phyloP scores from a whole-genome alignment of 1,140 invertebrate species.

The Brachystomella parvula region DNA sequence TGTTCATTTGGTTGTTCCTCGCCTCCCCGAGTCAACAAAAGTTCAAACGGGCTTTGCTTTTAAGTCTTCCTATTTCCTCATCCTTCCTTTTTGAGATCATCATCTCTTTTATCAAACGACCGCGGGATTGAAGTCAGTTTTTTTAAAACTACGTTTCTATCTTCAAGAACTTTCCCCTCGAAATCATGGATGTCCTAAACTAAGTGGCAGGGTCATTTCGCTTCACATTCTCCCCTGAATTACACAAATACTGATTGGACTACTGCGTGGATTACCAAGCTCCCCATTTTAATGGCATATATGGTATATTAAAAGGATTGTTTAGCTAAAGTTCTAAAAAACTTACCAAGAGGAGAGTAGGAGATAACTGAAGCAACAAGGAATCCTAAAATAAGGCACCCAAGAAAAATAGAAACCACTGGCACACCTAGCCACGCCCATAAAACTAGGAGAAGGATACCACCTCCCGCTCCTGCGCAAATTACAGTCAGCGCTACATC shows the following conservation, averaged over 20 bases:
- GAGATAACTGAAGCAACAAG: slow-evolving; percentile 51
- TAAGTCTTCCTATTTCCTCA: not conserved
- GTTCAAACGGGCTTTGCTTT: not conserved
- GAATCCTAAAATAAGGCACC: slow-evolving; percentile 50
- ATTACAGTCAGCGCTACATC: slow-evolving; percentile 29
- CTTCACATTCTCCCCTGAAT: too few relatives aligned
- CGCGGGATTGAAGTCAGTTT: too few relatives aligned
- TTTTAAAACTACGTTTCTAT: not conserved
- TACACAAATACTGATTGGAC: too few relatives aligned
- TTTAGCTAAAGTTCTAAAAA: not conserved
- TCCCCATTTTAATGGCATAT: too few relatives aligned
- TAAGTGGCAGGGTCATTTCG: too few relatives aligned
- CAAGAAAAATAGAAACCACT: slow-evolving; percentile 49
- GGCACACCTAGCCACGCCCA: slow-evolving; percentile 54
- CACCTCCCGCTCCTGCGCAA: slow-evolving; percentile 45
- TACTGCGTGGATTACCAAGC: too few relatives aligned
- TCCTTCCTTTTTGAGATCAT: not conserved
- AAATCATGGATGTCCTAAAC: too few relatives aligned
- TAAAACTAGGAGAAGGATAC: slow-evolving; percentile 46
- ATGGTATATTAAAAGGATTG: too few relatives aligned
- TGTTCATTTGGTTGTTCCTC: slow-evolving; percentile 24
- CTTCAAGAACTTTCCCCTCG: too few relatives aligned
- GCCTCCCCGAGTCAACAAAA: not conserved
- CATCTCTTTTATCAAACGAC: not conserved
- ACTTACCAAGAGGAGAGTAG: slow-evolving; percentile 51